These are phyloP conservation scores for Coregonus sp. DNA, from an alignment of 2,797 vertebrate genomes.

Conservation along the genomic window DNA sequence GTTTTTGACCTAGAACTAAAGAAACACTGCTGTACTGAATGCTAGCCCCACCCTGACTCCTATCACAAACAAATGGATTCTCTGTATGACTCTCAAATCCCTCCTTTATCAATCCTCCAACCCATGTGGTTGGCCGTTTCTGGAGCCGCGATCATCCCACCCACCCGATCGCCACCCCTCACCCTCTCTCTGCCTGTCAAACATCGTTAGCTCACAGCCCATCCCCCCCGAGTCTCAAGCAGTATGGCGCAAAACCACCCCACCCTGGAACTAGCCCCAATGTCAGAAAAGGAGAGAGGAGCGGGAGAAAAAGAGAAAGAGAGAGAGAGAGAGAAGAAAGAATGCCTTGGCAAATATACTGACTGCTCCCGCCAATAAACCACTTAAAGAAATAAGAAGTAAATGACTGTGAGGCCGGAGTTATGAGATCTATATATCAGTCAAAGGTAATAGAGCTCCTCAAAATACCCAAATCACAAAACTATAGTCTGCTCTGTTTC, in stretches of 20 bases:
- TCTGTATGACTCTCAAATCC: constrained; percentile 22
- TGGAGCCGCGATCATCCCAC: neutral
- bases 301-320: constrained; percentile 46
- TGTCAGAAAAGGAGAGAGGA: constrained; percentile 16
- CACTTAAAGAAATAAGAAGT: constrained; percentile 81
- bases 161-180: constrained; percentile 25
- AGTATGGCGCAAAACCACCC: constrained; percentile 60
- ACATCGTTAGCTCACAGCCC: constrained; percentile 66
- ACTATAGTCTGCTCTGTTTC: no score
- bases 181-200: constrained; percentile 69
- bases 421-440: constrained; percentile 55
- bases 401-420: constrained; percentile 72
- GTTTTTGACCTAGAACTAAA: no score
- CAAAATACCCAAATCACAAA: no score
- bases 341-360: constrained; percentile 71
- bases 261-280: constrained; percentile 56
- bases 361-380: constrained; percentile 71
- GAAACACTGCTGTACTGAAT: neutral
- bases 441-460: no score
- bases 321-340: constrained; percentile 49
- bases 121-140: constrained; percentile 1
- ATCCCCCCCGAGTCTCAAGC: constrained; percentile 49
- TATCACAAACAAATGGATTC: constrained; percentile 48
- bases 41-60: neutral
- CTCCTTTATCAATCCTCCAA: constrained; percentile 24